Evolutionary conservation across 2,797 vertebrate genomes (phyloP).

Genomic region (Coreius guichenoti): DNA sequence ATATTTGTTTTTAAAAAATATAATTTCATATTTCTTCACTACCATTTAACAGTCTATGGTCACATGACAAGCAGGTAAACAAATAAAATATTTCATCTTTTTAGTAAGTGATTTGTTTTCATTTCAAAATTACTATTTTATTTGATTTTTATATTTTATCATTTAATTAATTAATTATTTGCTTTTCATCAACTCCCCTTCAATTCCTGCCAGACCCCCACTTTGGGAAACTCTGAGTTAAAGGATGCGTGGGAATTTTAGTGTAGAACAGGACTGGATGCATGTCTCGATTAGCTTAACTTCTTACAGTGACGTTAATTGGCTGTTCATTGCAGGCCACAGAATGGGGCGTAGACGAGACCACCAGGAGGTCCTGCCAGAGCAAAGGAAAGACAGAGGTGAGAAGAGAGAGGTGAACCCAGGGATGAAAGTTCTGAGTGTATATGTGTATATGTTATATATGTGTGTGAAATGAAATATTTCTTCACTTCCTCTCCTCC

Average conservation of each 20-base stretch:
- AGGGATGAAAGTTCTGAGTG: neutral
- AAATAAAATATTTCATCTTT: neutral
- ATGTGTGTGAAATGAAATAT: neutral
- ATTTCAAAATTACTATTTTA: neutral
- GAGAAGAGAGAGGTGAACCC: constrained; percentile 74
- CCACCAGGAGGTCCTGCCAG: constrained; percentile 90
- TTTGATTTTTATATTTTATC: neutral
- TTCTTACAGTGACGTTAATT: constrained; percentile 7
- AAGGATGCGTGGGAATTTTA: neutral
- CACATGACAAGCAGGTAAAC: neutral
- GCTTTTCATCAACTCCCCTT: neutral
- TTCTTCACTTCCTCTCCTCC: neutral
- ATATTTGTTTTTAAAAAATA: too few species aligned
- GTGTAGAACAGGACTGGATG: neutral
- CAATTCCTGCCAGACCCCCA: neutral
- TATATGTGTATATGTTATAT: neutral
- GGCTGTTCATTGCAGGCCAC: constrained; percentile 76
- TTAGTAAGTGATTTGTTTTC: neutral
- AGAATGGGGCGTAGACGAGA: constrained; percentile 90
- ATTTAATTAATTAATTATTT: neutral
- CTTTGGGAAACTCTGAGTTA: neutral
- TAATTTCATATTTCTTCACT: too few species aligned
- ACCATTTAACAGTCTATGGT: neutral
- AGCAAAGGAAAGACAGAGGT: constrained; percentile 97
- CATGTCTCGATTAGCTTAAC: neutral